Base-by-base conservation (phyloP, 2,888 invertebrate species). In the Apodemia hepburni region DNA sequence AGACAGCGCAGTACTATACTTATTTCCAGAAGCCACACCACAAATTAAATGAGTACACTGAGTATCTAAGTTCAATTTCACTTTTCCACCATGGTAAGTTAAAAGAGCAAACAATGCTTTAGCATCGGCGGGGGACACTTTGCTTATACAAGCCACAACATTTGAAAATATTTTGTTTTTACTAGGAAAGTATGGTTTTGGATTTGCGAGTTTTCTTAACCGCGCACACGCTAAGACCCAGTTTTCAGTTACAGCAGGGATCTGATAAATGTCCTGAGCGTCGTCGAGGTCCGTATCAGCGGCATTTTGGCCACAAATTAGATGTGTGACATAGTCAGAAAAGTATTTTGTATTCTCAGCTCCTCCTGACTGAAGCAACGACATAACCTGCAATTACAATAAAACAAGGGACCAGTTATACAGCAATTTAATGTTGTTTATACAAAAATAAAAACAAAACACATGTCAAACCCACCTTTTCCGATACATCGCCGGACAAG, bases 201-300 rank as follows among this genome's bases (percentile, higher is more conserved):
- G 93, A 71, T 95, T 95, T 49, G 93, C 93, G 70, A 94, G 81
- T 70, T 90, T 93, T 66, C 93, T 93, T 61, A 95, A 79, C 66
- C 93, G 92, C 58, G 88, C 92, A 73, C 94, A 94, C 71, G 94
- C 93, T 54, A 94, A 81, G 66, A 98, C 96, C 98, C 98, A 99
- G 82, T 95, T 94, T 77, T 95, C 95, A 54, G 95, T 95, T 63
- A 98, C 96, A 70, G 98, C 97, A 67, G 98, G 98, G 64, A 98
- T 95, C 86, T 97, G 98, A 85, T 98, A 99, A 17, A 99, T 93
- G 80, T 99, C 98, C 80, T 95, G 95, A 11, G 98, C 98, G 89
- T 98, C 97, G 64, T 95, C 94, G 73, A 98, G 93, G 82, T 98
- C 98, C 77, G 94, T 95, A 81, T 97, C 97, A 74, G 96, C 94